Evolutionary conservation across 1,140 invertebrate genomes (phyloP).

Genomic region (Lutraria rhynchaena): DNA sequence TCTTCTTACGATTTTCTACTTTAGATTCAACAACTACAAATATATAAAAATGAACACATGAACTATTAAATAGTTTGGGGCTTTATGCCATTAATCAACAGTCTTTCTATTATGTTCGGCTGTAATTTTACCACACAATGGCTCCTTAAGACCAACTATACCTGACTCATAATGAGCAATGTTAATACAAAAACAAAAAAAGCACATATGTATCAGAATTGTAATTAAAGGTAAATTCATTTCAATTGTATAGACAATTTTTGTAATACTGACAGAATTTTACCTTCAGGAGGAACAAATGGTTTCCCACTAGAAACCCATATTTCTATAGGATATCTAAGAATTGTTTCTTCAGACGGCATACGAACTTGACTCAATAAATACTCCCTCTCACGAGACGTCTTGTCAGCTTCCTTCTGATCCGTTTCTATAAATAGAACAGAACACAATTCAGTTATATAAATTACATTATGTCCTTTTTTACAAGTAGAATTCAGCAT

Average conservation of each 20-base stretch:
- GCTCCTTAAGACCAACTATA: too few relatives aligned
- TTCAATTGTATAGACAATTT: neutral
- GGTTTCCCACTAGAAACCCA: constrained; percentile 81
- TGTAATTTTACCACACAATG: too few relatives aligned
- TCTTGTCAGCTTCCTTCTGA: constrained; percentile 69
- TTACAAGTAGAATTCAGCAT: too few relatives aligned
- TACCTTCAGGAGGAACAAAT: constrained; percentile 80
- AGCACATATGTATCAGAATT: neutral
- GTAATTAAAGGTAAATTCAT: neutral
- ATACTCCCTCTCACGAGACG: constrained; percentile 65
- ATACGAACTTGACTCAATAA: constrained; percentile 72
- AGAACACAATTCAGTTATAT: too few relatives aligned
- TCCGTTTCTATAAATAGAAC: constrained; percentile 68
- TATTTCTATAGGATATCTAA: constrained; percentile 81
- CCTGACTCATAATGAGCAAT: too few relatives aligned
- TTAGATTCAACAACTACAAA: constrained; percentile 76
- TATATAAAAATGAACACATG: too few relatives aligned
- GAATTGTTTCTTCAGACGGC: constrained; percentile 77
- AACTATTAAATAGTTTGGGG: too few relatives aligned
- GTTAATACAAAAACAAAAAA: neutral
- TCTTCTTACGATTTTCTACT: constrained; percentile 76
- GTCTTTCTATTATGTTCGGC: too few relatives aligned
- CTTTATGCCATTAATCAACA: too few relatives aligned
- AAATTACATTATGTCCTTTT: too few relatives aligned
- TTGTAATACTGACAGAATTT: neutral